Percentiles rank a stretch among this genome's conserved stretches.
Evolutionary conservation across 2,888 invertebrate species (phyloP).

Genomic region (Steinernema hermaphroditum): DNA sequence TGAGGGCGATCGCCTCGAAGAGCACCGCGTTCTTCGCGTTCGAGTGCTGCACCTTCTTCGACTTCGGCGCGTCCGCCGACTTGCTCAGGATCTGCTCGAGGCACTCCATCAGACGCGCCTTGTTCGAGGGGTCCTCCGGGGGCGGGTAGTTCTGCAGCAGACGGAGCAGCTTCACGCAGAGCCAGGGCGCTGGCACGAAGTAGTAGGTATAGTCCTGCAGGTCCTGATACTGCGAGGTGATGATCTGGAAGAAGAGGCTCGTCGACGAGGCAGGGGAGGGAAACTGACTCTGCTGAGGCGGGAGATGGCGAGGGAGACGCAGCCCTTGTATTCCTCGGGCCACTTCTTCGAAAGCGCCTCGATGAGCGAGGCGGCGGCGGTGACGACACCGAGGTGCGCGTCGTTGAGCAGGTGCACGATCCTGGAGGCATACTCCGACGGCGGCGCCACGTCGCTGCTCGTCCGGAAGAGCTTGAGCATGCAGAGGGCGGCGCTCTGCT

Average conservation of each 20-base stretch:
- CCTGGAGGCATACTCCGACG: slow-evolving; percentile 94
- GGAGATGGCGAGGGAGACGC: slow-evolving; percentile 95
- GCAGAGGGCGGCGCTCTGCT: slow-evolving; percentile 97
- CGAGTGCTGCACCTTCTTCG: slow-evolving; percentile 99
- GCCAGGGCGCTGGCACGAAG: slow-evolving; percentile 99
- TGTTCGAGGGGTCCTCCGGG: slow-evolving; percentile 92
- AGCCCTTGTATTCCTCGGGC: slow-evolving; percentile 98
- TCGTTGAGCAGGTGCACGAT: slow-evolving; percentile 98
- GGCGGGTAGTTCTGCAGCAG: slow-evolving; percentile 97
- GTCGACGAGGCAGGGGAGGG: not conserved
- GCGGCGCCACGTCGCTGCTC: slow-evolving; percentile 89
- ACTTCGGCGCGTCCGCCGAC: slow-evolving; percentile 97
- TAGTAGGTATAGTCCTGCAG: slow-evolving; percentile 99
- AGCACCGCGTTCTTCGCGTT: slow-evolving; percentile 99
- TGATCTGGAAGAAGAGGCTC: slow-evolving; percentile 77
- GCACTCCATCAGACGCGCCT: slow-evolving; percentile 93
- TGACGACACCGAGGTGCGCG: slow-evolving; percentile 98
- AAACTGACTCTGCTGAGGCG: slow-evolving; percentile 75
- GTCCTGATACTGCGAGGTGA: slow-evolving; percentile 97
- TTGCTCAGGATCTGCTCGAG: slow-evolving; percentile 72
- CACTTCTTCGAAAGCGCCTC: slow-evolving; percentile 97
- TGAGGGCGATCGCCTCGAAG: slow-evolving; percentile 98
- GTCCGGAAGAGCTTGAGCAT: slow-evolving; percentile 89
- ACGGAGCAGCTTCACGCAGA: slow-evolving; percentile 92
- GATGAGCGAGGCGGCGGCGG: slow-evolving; percentile 94